Conservation (phyloP, 2,888 invertebrate species). For the Epiblema foenella region DNA sequence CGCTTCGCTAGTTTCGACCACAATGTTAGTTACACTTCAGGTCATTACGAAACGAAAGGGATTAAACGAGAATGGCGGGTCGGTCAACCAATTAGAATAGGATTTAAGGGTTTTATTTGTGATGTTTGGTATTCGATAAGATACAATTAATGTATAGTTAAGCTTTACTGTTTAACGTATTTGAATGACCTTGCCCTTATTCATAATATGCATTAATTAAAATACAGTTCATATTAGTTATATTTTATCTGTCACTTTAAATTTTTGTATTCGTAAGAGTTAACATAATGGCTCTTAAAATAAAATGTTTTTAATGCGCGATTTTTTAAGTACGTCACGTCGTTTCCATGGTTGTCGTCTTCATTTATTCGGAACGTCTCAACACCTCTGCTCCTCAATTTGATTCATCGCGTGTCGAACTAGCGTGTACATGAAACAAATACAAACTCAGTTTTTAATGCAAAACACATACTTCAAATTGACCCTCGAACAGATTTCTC, state of each 20-base stretch:
- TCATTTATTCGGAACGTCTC: no score
- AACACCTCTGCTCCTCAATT: no score
- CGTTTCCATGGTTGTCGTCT: no score
- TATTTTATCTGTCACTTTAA: no score
- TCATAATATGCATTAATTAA: not conserved
- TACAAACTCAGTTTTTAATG: not conserved
- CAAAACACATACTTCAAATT: not conserved
- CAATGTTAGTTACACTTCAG: not conserved
- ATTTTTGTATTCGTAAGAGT: no score
- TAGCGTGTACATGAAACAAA: no score
- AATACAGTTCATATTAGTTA: no score
- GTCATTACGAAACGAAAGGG: not conserved
- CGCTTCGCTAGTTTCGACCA: not conserved
- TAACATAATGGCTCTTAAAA: no score
- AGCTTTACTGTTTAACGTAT: no score
- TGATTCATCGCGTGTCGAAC: no score
- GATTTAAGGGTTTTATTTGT: not conserved
- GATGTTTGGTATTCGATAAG: not conserved
- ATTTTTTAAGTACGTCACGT: no score
- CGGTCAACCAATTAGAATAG: not conserved
- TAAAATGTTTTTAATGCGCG: no score
- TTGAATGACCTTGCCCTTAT: not conserved
- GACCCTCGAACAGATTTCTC: not conserved
- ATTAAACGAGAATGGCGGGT: slow-evolving; percentile 5
- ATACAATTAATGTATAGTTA: not conserved